Evolutionary conservation across 2,888 invertebrate species (phyloP).

Genomic region (Hirtodrosophila cameraria): DNA sequence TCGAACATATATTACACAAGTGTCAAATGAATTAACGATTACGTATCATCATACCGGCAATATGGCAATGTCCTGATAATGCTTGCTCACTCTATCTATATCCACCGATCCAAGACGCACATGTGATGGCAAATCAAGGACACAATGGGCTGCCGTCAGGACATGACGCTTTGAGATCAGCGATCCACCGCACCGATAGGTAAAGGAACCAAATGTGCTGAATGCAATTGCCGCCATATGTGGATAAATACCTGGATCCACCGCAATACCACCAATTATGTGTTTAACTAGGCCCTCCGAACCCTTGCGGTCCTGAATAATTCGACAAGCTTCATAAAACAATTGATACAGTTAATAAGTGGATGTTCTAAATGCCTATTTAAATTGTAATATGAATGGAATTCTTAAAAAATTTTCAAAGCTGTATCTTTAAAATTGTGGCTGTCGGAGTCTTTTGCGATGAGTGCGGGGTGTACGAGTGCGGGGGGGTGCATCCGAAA

Average conservation of each 20-base stretch:
- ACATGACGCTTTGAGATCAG: constrained; percentile 74
- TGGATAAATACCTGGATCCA: constrained; percentile 75
- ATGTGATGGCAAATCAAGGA: constrained; percentile 59
- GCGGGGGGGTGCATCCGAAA: too few relatives aligned
- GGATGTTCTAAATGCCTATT: too few relatives aligned
- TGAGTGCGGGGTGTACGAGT: too few relatives aligned
- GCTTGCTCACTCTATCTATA: constrained; percentile 38
- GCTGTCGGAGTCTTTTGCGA: too few relatives aligned
- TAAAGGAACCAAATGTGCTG: constrained; percentile 33
- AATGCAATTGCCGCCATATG: constrained; percentile 81
- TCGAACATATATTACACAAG: too few relatives aligned
- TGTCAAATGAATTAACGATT: too few relatives aligned
- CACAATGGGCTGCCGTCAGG: constrained; percentile 82
- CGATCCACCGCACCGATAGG: constrained; percentile 78
- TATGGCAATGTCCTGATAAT: constrained; percentile 57
- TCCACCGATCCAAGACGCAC: constrained; percentile 78
- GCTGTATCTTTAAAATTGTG: too few relatives aligned
- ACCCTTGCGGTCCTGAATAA: too few relatives aligned
- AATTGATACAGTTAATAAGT: not conserved
- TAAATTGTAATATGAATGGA: too few relatives aligned
- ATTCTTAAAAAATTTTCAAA: too few relatives aligned
- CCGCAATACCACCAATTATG: constrained; percentile 75
- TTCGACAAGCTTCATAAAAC: constrained; percentile 26
- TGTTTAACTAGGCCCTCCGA: constrained; percentile 54
- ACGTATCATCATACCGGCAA: constrained; percentile 62